These are phyloP conservation scores for Rhinoptilus africanus DNA, from an alignment of 2,113 vertebrate genomes.

Conservation along the genomic window DNA sequence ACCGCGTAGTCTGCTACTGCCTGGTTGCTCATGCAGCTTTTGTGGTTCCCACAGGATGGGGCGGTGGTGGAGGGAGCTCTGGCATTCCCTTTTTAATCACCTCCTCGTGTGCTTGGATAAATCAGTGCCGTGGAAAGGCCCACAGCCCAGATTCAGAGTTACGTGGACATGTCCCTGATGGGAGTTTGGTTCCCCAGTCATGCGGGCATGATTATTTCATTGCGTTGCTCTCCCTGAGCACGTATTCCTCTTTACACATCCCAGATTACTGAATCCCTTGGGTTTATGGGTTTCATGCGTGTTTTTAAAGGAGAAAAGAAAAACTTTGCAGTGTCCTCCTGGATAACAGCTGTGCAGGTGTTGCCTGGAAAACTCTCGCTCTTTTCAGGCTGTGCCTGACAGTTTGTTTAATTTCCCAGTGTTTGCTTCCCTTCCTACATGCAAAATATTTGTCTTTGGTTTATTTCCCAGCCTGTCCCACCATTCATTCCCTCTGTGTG, in stretches of 20 bases:
- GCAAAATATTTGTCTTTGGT: neutral
- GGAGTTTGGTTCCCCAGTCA: neutral
- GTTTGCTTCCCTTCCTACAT: neutral
- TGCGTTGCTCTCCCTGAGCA: neutral
- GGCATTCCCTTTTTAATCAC: neutral
- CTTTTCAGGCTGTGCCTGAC: neutral
- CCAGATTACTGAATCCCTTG: neutral
- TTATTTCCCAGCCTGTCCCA: neutral
- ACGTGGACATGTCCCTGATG: rapidly evolving
- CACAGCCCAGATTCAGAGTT: neutral
- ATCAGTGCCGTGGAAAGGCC: neutral
- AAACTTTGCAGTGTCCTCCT: neutral
- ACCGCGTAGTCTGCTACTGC: neutral
- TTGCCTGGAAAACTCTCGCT: neutral
- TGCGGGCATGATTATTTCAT: rapidly evolving
- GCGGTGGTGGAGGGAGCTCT: neutral
- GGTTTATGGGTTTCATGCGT: neutral
- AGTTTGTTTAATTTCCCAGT: neutral
- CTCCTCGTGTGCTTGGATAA: neutral
- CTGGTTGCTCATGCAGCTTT: neutral
- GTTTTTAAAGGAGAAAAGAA: neutral
- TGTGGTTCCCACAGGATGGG: neutral
- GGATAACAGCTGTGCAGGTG: neutral
- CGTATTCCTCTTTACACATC: neutral
- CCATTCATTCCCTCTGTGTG: neutral